A percentile compares a stretch with the other conserved stretches of the same genome.
These are phyloP conservation scores for Epinephelus lanceolatus DNA, from an alignment of 2,113 vertebrate genomes.

Conservation along the genomic window DNA sequence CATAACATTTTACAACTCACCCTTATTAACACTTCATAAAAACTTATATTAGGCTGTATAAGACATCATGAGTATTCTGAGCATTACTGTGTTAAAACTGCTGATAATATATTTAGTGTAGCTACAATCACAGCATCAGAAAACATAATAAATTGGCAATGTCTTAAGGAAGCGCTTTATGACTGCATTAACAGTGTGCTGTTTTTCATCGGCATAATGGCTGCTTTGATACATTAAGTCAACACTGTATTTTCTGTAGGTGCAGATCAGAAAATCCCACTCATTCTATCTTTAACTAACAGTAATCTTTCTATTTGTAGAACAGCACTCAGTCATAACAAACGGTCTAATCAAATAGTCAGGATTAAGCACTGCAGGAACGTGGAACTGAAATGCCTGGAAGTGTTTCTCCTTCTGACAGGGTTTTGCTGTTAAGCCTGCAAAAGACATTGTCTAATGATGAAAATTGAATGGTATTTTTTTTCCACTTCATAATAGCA, in stretches of 20 bases:
- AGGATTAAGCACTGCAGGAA: constrained; percentile 23
- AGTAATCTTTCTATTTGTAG: constrained; percentile 54
- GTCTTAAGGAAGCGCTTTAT: background rate
- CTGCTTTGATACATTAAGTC: background rate
- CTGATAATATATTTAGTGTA: background rate
- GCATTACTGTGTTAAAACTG: background rate
- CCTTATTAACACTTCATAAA: background rate
- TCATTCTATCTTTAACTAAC: constrained; percentile 28
- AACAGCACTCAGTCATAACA: constrained; percentile 22
- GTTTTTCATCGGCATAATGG: background rate
- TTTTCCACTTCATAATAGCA: constrained; percentile 57
- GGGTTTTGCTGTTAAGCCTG: constrained; percentile 40
- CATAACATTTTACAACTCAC: background rate
- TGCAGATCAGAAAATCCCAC: constrained; percentile 20
- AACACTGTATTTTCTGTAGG: background rate
- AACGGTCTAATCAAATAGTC: constrained; percentile 38
- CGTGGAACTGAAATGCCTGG: constrained; percentile 25
- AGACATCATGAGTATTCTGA: background rate
- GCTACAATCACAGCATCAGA: background rate
- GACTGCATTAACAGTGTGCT: background rate
- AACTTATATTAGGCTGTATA: background rate
- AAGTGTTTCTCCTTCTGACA: constrained; percentile 12
- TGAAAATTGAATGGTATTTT: constrained; percentile 59
- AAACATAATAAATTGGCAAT: background rate
- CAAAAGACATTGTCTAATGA: constrained; percentile 56